These are phyloP conservation scores for Aricia agestis DNA, from an alignment of 1,140 invertebrate genomes.

Conservation along the genomic window DNA sequence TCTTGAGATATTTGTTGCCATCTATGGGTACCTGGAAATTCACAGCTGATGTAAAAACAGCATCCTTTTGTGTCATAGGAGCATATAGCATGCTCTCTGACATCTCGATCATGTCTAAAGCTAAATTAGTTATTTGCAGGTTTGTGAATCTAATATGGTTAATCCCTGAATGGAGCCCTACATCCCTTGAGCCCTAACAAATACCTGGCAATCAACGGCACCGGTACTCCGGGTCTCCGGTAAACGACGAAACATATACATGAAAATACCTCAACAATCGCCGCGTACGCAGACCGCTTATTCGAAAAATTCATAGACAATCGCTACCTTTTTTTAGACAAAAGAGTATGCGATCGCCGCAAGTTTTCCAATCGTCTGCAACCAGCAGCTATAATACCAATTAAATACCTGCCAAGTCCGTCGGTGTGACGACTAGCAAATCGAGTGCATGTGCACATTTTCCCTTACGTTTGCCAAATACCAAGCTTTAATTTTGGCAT, in stretches of 20 bases:
- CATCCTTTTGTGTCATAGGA: slow-evolving; percentile 49
- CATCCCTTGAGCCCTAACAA: slow-evolving; percentile 49
- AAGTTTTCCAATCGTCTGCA: slow-evolving; percentile 42
- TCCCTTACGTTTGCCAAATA: slow-evolving; percentile 68
- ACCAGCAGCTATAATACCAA: slow-evolving; percentile 70
- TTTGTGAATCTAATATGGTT: neutral
- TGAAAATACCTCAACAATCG: slow-evolving; percentile 64
- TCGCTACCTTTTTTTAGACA: slow-evolving; percentile 29
- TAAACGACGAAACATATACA: slow-evolving; percentile 51
- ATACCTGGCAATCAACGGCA: slow-evolving; percentile 57
- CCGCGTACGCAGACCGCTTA: slow-evolving; percentile 43
- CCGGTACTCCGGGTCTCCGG: slow-evolving; percentile 37
- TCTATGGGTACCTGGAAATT: slow-evolving; percentile 67
- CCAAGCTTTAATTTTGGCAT: slow-evolving; percentile 69
- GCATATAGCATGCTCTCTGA: slow-evolving; percentile 44
- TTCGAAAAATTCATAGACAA: slow-evolving; percentile 38
- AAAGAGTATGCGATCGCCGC: slow-evolving; percentile 36
- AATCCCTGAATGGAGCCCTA: neutral
- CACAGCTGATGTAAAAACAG: slow-evolving; percentile 64
- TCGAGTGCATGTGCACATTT: slow-evolving; percentile 58
- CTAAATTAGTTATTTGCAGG: slow-evolving; percentile 7
- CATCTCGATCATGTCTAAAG: slow-evolving; percentile 26
- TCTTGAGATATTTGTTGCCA: slow-evolving; percentile 47
- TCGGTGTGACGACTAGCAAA: slow-evolving; percentile 71
- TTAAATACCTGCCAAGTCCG: slow-evolving; percentile 73